Evolutionary conservation across 2,113 vertebrate genomes (phyloP).

Genomic region (Coptodon rendalli): DNA sequence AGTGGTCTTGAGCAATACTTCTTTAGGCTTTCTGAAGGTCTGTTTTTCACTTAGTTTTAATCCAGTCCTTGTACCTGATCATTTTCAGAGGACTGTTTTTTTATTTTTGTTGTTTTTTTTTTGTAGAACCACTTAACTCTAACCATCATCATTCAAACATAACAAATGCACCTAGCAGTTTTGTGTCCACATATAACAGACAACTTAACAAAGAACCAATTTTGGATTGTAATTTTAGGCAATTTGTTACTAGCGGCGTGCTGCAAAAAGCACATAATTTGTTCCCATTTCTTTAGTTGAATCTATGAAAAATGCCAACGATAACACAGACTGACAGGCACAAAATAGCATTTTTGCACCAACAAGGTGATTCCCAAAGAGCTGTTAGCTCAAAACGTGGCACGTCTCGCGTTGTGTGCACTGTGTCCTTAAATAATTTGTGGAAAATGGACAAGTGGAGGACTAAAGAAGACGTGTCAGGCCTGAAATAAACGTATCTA

Average conservation of each 20-base stretch:
- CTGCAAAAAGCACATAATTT: not conserved
- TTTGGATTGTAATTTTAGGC: not conserved
- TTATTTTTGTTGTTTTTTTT: not conserved
- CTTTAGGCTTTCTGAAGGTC: not conserved
- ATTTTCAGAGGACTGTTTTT: not conserved
- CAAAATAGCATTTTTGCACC: not conserved
- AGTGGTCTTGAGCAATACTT: not conserved
- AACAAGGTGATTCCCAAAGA: not conserved
- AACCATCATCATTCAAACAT: not conserved
- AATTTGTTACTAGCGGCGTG: not conserved
- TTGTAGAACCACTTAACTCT: not conserved
- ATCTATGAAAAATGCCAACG: not conserved
- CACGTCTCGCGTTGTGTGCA: not conserved
- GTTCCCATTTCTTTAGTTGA: not conserved
- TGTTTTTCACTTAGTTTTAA: not conserved
- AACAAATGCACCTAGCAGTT: not conserved
- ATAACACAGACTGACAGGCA: not conserved
- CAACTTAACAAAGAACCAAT: not conserved
- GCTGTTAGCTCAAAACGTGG: not conserved
- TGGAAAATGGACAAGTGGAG: not conserved
- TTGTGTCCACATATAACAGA: not conserved
- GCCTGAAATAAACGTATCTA: rapidly evolving
- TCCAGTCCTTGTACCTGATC: not conserved
- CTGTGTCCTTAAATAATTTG: not conserved
- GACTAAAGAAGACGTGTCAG: not conserved